Conservation (phyloP, 2,113 vertebrate species). For the Apistogramma diplotaenia region DNA sequence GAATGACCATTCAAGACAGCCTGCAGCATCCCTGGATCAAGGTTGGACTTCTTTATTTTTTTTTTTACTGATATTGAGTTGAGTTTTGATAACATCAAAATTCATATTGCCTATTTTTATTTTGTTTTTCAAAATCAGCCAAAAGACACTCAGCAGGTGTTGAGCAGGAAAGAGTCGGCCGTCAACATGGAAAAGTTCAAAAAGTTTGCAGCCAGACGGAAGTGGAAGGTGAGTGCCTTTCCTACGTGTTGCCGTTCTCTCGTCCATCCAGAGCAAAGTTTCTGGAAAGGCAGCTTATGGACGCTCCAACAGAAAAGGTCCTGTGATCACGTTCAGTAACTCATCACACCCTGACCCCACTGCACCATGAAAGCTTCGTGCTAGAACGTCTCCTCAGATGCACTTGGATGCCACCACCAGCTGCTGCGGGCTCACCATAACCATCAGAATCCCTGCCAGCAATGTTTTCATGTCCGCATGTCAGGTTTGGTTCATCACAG, state of each 20-base stretch:
- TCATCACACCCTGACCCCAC: no score
- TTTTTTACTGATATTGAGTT: background rate
- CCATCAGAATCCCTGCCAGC: background rate
- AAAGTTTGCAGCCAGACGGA: conserved; percentile 94
- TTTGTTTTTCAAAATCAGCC: conserved; percentile 76
- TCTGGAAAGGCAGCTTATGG: background rate
- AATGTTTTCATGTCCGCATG: background rate
- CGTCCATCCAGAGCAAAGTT: accelerated
- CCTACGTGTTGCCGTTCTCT: background rate
- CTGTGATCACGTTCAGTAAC: background rate
- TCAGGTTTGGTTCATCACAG: conserved; percentile 14
- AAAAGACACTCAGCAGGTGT: conserved; percentile 93
- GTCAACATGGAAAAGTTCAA: conserved; percentile 99
- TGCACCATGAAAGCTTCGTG: background rate
- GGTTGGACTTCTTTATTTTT: conserved; percentile 69
- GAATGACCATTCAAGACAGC: conserved; percentile 97
- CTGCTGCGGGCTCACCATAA: background rate
- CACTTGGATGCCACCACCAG: background rate
- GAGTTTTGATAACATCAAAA: background rate
- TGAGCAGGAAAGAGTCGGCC: conserved; percentile 95
- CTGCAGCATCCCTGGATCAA: conserved; percentile 98
- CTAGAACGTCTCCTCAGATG: background rate
- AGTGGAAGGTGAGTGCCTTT: conserved; percentile 89
- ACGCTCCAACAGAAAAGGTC: background rate
- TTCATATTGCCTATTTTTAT: background rate